phyloP scores from a whole-genome alignment of 2,888 invertebrate genomes.

The Hipparchia sbordonii region DNA sequence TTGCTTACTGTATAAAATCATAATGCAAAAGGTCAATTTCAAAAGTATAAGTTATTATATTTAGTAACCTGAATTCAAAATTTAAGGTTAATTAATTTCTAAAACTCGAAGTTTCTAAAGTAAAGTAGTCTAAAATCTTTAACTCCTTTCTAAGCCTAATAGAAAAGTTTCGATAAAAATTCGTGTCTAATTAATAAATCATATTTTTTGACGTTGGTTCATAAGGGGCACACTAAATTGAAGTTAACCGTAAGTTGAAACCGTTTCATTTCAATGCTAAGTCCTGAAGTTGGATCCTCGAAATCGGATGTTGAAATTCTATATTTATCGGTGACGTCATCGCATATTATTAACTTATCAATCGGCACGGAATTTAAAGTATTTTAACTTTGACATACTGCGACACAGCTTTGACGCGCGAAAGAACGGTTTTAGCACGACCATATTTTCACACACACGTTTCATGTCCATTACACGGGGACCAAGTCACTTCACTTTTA shows the following conservation, averaged over 20 bases:
- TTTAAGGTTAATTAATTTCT: no score
- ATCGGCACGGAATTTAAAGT: constrained; percentile 19
- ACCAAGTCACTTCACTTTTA: constrained; percentile 71
- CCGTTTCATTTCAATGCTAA: constrained; percentile 22
- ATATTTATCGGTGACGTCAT: constrained; percentile 35
- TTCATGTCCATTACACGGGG: constrained; percentile 52
- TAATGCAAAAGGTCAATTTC: no score
- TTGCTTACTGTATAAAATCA: no score
- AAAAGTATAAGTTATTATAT: no score
- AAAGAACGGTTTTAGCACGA: constrained; percentile 25
- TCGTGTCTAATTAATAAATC: background rate
- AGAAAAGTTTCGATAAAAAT: background rate
- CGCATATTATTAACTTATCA: constrained; percentile 21
- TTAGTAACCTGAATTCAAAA: no score
- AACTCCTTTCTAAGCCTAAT: background rate
- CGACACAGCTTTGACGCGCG: constrained; percentile 16
- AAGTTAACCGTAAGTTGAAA: constrained; percentile 9
- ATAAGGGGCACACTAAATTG: background rate
- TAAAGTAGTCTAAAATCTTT: background rate
- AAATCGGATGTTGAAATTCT: constrained; percentile 5
- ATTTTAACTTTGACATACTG: constrained; percentile 19
- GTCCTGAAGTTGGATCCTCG: constrained; percentile 20
- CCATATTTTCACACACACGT: constrained; percentile 45
- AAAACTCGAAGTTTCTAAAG: background rate
- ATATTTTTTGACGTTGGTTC: background rate